Evolutionary conservation across 2,113 vertebrate genomes (phyloP).

Genomic region (Actenoides lindsayi): DNA sequence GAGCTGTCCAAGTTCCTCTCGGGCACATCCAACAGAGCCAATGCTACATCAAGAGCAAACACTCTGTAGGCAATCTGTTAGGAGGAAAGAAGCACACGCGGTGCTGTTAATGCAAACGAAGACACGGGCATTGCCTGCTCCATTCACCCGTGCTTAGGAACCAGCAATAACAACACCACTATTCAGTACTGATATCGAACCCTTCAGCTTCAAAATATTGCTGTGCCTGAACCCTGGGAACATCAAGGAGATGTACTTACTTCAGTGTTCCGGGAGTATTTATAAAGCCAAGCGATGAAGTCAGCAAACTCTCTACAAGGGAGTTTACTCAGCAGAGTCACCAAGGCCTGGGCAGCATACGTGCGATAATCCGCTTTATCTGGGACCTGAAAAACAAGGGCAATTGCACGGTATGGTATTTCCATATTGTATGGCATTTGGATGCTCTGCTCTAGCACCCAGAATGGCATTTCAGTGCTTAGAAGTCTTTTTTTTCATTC

Average conservation of each 20-base stretch:
- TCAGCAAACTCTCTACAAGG: slow-evolving; percentile 76
- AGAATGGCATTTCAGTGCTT: not conserved
- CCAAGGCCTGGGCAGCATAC: slow-evolving; percentile 82
- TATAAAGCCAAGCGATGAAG: slow-evolving; percentile 89
- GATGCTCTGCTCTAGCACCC: not conserved
- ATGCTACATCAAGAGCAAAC: slow-evolving; percentile 89
- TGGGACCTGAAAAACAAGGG: slow-evolving; percentile 81
- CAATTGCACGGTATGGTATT: not conserved
- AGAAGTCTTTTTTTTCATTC: not conserved
- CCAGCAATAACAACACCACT: not conserved
- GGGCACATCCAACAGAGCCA: slow-evolving; percentile 85
- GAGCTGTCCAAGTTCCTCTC: slow-evolving; percentile 74
- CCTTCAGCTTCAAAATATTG: not conserved
- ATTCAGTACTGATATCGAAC: accelerated
- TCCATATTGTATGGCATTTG: not conserved
- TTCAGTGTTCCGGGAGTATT: slow-evolving; percentile 82
- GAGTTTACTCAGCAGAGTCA: slow-evolving; percentile 80
- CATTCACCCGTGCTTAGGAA: not conserved
- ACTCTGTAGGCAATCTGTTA: slow-evolving; percentile 82
- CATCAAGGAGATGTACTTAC: slow-evolving; percentile 62
- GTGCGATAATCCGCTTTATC: slow-evolving; percentile 89
- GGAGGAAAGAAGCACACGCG: not conserved
- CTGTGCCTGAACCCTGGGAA: not conserved
- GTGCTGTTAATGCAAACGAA: not conserved
- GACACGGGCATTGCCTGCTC: not conserved